Conservation (phyloP, 1,140 invertebrate genomes). For the Coboldia fuscipes region DNA sequence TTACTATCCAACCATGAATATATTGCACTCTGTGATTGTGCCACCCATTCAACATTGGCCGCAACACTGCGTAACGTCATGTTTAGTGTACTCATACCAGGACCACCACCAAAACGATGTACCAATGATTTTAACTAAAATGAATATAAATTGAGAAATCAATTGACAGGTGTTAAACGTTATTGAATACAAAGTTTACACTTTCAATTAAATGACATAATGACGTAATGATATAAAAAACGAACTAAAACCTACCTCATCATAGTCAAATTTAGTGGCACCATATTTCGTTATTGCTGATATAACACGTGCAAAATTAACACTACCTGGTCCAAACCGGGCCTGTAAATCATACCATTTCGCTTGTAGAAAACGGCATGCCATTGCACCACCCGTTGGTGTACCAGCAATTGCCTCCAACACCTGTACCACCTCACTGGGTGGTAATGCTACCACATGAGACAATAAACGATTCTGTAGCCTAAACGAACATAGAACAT, state of each 20-base stretch:
- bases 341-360: constrained; percentile 44
- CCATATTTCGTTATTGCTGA: constrained; percentile 44
- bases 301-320: constrained; percentile 45
- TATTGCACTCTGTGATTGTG: constrained; percentile 16
- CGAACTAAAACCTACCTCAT: constrained; percentile 28
- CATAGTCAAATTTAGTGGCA: constrained; percentile 44
- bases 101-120: constrained; percentile 20
- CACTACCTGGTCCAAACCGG: constrained; percentile 40
- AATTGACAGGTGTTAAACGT: not conserved
- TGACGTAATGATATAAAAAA: not conserved
- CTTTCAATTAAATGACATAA: no score
- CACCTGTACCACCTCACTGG: constrained; percentile 43
- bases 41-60: constrained; percentile 21
- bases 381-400: constrained; percentile 40
- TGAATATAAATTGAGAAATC: not conserved
- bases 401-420: constrained; percentile 43
- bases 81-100: constrained; percentile 17
- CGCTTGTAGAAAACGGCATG: constrained; percentile 51
- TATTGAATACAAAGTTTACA: not conserved
- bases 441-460: constrained; percentile 37
- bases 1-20: constrained; percentile 21
- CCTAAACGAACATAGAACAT: no score
- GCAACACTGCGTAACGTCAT: constrained; percentile 21
- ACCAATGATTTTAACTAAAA: constrained; percentile 16
- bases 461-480: constrained; percentile 46